phyloP scores from a whole-genome alignment of 2,797 vertebrate genomes.

The Epinephelus awoara region DNA sequence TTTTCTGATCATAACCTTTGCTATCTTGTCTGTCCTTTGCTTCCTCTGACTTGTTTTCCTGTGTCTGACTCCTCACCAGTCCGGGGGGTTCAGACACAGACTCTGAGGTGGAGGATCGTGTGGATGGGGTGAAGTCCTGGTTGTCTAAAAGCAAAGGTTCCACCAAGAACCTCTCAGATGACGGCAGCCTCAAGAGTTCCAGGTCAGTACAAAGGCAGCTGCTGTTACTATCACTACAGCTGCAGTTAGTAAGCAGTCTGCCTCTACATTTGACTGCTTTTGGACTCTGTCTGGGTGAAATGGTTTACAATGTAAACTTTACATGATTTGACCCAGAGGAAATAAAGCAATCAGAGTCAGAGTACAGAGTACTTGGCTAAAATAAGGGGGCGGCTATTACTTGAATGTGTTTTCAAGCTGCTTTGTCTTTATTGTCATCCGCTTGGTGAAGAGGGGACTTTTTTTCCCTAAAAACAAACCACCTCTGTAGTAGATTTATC shows the following conservation, averaged over 20 bases:
- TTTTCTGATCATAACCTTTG: not conserved
- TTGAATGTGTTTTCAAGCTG: slow-evolving; percentile 44
- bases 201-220: slow-evolving; percentile 87
- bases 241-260: not conserved
- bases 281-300: slow-evolving; percentile 17
- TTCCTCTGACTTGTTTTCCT: slow-evolving; percentile 46
- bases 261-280: slow-evolving; percentile 3
- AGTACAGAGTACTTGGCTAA: slow-evolving; percentile 24
- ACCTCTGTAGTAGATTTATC: slow-evolving; percentile 79
- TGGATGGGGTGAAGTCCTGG: slow-evolving; percentile 98
- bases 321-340: slow-evolving; percentile 36
- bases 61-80: slow-evolving; percentile 77
- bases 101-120: slow-evolving; percentile 93
- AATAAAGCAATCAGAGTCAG: slow-evolving; percentile 38
- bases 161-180: slow-evolving; percentile 93
- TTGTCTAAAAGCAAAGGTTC: slow-evolving; percentile 96
- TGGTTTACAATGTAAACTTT: not conserved
- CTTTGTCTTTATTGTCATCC: slow-evolving; percentile 65
- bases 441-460: slow-evolving; percentile 56
- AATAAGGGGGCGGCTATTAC: slow-evolving; percentile 30
- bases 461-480: slow-evolving; percentile 56
- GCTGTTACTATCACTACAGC: slow-evolving; percentile 14
- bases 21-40: not conserved
- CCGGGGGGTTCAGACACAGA: slow-evolving; percentile 94
- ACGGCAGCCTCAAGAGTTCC: slow-evolving; percentile 94